These are phyloP conservation scores for Dascillus cervinus DNA, from an alignment of 2,888 invertebrate genomes.

Conservation along the genomic window DNA sequence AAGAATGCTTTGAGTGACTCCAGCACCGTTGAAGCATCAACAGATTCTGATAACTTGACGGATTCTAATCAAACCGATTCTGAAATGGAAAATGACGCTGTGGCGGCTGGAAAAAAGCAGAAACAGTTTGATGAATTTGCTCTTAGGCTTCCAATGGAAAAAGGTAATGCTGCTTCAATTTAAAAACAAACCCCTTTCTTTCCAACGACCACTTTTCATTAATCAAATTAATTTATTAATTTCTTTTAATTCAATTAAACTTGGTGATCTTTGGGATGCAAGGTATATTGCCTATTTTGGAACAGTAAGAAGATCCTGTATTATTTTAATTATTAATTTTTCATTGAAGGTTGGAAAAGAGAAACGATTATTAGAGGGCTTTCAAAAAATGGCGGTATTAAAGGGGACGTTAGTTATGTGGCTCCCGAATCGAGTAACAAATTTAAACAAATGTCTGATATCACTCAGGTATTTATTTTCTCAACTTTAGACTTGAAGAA, in stretches of 20 bases:
- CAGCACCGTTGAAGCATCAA: constrained; percentile 49
- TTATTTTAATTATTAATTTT: background rate
- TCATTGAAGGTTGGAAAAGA: constrained; percentile 72
- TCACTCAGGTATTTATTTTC: constrained; percentile 49
- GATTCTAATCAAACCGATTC: constrained; percentile 54
- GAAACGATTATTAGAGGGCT: constrained; percentile 84
- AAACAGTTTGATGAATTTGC: constrained; percentile 52
- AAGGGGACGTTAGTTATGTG: constrained; percentile 90
- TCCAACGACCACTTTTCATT: too few species aligned
- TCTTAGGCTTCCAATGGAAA: constrained; percentile 56
- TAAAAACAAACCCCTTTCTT: too few species aligned
- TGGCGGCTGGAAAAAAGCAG: constrained; percentile 38
- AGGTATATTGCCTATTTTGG: background rate
- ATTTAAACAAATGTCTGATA: constrained; percentile 57
- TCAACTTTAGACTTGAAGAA: background rate
- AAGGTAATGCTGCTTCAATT: constrained; percentile 32
- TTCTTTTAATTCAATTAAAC: too few species aligned
- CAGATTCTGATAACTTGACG: constrained; percentile 52
- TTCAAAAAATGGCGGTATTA: constrained; percentile 76
- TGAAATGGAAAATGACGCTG: constrained; percentile 42
- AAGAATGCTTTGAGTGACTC: constrained; percentile 48
- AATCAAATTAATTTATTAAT: constrained; percentile 6
- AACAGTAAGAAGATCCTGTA: background rate
- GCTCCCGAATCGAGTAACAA: constrained; percentile 55
- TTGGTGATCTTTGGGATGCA: too few species aligned